A percentile compares a stretch with the other conserved stretches of the same genome.
Evolutionary conservation across 2,797 vertebrate species (phyloP).

Genomic region (Hipposideros larvatus): DNA sequence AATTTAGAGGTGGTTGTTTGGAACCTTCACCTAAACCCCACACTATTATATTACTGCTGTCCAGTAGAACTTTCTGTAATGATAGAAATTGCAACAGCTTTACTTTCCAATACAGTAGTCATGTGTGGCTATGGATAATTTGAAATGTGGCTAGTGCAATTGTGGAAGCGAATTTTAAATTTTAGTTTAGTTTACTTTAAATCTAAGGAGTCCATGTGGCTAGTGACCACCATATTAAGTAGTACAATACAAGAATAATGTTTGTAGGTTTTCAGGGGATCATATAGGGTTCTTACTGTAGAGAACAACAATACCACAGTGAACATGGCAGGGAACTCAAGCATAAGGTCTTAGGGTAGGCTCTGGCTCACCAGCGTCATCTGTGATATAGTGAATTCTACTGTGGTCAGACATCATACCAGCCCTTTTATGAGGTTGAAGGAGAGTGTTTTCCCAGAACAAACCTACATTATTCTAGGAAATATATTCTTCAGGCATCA

Average conservation of each 20-base stretch:
- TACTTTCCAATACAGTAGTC: not conserved
- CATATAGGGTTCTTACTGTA: not conserved
- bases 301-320: not conserved
- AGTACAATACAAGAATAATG: not conserved
- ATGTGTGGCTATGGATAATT: not conserved
- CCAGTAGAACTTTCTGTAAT: not conserved
- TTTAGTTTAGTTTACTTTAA: not conserved
- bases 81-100: too few relatives aligned
- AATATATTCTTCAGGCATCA: not conserved
- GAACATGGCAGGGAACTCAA: not conserved
- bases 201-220: not conserved
- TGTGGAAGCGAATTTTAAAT: not conserved
- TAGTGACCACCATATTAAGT: not conserved
- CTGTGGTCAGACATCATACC: not conserved
- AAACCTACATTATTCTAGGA: not conserved
- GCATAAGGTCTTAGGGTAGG: not conserved
- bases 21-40: not conserved
- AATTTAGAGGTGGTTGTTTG: not conserved
- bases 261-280: not conserved
- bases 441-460: not conserved
- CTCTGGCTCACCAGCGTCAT: not conserved
- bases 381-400: not conserved
- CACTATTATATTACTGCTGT: not conserved
- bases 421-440: not conserved
- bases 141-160: not conserved